phyloP scores from a whole-genome alignment of 2,888 invertebrate genomes.

The Nineta flava region DNA sequence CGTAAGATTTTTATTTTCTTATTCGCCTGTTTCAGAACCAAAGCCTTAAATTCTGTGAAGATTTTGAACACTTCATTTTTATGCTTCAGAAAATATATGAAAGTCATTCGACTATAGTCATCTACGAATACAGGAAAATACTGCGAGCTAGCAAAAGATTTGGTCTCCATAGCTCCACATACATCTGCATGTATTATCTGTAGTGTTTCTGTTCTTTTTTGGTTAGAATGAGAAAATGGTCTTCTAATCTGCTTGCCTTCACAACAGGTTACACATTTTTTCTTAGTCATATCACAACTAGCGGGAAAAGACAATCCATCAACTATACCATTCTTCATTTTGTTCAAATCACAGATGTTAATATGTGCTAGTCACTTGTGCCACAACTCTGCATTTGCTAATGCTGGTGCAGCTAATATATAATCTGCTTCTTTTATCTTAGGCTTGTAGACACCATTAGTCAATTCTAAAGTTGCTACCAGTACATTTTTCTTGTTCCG shows the following conservation, averaged over 20 bases:
- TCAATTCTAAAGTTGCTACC: constrained; percentile 3
- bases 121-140: too few species aligned
- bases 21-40: too few species aligned
- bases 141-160: constrained; percentile 11
- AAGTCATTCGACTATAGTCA: too few species aligned
- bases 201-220: background rate
- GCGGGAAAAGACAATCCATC: too few species aligned
- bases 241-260: background rate
- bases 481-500: constrained; percentile 9
- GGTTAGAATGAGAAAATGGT: background rate
- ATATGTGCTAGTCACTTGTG: background rate
- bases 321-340: background rate
- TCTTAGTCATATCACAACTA: background rate
- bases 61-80: too few species aligned
- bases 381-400: background rate
- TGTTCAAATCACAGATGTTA: background rate
- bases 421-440: background rate
- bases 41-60: too few species aligned
- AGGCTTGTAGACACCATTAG: background rate
- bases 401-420: constrained; percentile 1
- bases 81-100: too few species aligned
- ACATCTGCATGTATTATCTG: too few species aligned
- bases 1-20: too few species aligned
- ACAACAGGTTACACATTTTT: background rate
- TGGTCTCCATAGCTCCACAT: constrained; percentile 13